Percentiles rank a stretch among this genome's conserved stretches.
phyloP scores from a whole-genome alignment of 2,797 vertebrate genomes.

The Chiroxiphia lanceolata region DNA sequence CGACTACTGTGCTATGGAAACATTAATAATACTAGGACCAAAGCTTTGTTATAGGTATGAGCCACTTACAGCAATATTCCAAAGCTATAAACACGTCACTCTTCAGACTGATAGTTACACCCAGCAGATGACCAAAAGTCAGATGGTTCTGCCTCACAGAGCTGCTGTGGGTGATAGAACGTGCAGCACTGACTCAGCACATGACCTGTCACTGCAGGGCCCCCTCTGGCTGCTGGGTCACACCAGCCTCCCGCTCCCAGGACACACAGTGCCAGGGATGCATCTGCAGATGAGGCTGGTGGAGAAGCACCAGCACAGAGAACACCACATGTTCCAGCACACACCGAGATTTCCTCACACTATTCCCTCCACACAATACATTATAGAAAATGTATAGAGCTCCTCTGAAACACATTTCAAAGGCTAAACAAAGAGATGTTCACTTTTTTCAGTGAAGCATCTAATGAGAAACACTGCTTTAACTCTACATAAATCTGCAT shows the following conservation, averaged over 20 bases:
- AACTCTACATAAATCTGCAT: not conserved
- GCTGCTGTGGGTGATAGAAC: not conserved
- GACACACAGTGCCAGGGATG: fast-evolving
- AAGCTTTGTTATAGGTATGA: not conserved
- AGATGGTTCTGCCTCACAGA: not conserved
- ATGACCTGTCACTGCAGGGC: fast-evolving
- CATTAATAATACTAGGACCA: not conserved
- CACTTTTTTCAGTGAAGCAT: not conserved
- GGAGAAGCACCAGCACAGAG: fast-evolving
- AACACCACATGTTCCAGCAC: not conserved
- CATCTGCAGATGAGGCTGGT: not conserved
- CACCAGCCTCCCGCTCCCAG: not conserved
- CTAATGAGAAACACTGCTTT: not conserved
- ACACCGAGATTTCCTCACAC: not conserved
- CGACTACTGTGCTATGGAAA: not conserved
- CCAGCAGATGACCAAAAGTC: not conserved
- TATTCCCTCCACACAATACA: not conserved
- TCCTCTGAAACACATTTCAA: not conserved
- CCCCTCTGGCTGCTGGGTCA: fast-evolving
- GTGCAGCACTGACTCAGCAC: fast-evolving
- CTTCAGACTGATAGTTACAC: not conserved
- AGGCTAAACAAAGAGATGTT: not conserved
- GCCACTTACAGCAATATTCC: not conserved
- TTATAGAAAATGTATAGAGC: fast-evolving
- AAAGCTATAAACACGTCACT: not conserved